Conservation (phyloP, 1,140 invertebrate species). For the Pseudachorutes palmiensis region DNA sequence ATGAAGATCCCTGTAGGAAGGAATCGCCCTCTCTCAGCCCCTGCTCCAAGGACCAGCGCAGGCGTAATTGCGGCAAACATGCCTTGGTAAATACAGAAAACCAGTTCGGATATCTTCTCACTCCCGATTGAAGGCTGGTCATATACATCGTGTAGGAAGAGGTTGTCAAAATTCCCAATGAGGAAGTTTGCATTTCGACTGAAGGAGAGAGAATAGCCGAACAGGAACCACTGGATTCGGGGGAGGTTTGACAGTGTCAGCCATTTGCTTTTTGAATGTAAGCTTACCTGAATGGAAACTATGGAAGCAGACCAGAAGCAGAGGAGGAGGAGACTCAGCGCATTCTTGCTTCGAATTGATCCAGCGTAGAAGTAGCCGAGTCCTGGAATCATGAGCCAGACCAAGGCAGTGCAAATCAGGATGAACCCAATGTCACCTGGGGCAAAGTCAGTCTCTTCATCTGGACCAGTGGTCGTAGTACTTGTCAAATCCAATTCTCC, state of each 20-base stretch:
- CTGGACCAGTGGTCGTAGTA: not conserved
- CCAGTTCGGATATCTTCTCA: slow-evolving; percentile 31
- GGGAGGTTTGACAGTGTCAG: not conserved
- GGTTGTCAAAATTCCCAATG: slow-evolving; percentile 31
- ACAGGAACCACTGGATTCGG: slow-evolving; percentile 28
- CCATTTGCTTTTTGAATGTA: too few relatives aligned
- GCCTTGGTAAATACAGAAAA: slow-evolving; percentile 32
- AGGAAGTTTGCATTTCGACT: slow-evolving; percentile 20
- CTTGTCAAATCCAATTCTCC: too few relatives aligned
- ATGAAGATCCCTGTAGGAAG: slow-evolving; percentile 35
- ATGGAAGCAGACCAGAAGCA: slow-evolving; percentile 26
- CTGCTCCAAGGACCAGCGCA: slow-evolving; percentile 31
- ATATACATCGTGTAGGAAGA: slow-evolving; percentile 10
- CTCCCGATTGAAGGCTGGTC: slow-evolving; percentile 8
- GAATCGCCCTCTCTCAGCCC: slow-evolving; percentile 32
- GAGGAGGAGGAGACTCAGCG: slow-evolving; percentile 22
- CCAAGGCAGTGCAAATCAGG: slow-evolving; percentile 20
- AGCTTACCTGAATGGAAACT: slow-evolving; percentile 26
- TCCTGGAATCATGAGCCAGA: slow-evolving; percentile 23
- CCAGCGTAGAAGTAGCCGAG: slow-evolving; percentile 10
- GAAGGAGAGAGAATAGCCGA: slow-evolving; percentile 32
- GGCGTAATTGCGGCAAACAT: slow-evolving; percentile 38
- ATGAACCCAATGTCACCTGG: slow-evolving; percentile 20
- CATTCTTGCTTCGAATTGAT: slow-evolving; percentile 23
- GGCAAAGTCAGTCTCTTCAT: not conserved